These are phyloP conservation scores for Arctopsyche grandis DNA, from an alignment of 1,140 invertebrate genomes.

Conservation along the genomic window DNA sequence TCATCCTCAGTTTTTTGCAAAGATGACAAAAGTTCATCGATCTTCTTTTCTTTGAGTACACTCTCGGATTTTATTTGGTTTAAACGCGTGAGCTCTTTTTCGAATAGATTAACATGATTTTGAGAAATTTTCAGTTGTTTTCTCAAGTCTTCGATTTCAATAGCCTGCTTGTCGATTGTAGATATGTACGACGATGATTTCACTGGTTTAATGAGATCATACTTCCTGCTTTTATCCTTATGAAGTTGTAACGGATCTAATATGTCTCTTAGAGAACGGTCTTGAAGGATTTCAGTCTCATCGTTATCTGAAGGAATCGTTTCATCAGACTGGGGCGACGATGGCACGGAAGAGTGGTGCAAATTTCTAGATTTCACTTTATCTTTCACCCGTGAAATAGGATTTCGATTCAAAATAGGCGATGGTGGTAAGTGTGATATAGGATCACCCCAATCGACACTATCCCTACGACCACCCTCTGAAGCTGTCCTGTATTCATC, in stretches of 20 bases:
- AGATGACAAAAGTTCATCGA: conserved; percentile 74
- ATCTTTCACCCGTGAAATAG: conserved; percentile 81
- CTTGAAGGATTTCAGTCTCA: conserved; percentile 64
- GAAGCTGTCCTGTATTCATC: conserved; percentile 88
- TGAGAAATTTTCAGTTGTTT: conserved; percentile 64
- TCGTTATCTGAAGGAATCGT: conserved; percentile 61
- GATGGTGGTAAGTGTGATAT: conserved; percentile 75
- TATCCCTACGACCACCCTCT: conserved; percentile 74
- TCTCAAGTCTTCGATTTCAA: conserved; percentile 75
- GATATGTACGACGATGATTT: conserved; percentile 66
- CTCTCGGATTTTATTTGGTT: conserved; percentile 74
- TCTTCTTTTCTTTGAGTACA: conserved; percentile 73
- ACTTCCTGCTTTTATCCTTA: conserved; percentile 63
- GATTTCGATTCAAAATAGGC: conserved; percentile 75
- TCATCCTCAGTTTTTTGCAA: conserved; percentile 79
- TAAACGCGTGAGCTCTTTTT: conserved; percentile 76
- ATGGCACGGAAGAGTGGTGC: conserved; percentile 70
- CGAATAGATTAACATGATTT: conserved; percentile 64
- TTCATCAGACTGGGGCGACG: conserved; percentile 67
- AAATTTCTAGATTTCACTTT: conserved; percentile 71
- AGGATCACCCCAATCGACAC: conserved; percentile 73
- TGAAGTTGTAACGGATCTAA: conserved; percentile 50
- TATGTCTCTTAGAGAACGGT: conserved; percentile 58
- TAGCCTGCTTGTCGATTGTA: conserved; percentile 73
- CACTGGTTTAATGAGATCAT: conserved; percentile 63